Base-by-base conservation (phyloP, 2,797 vertebrate species). In the Sebastes cheni region DNA sequence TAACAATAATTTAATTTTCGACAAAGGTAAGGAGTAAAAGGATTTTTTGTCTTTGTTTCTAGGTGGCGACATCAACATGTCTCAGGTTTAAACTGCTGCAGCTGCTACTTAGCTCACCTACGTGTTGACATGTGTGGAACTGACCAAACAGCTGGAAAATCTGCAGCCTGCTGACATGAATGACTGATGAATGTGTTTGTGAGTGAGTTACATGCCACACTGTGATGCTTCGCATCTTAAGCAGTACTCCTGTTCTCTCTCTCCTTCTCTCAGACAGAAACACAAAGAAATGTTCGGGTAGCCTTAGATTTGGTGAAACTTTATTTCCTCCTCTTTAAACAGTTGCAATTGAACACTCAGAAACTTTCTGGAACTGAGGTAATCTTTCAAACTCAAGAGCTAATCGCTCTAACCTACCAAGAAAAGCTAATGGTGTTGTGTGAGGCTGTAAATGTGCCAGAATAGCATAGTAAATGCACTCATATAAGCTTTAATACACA, bases 81-180 rank as follows among this genome's bases (percentile, higher is more conserved):
- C 7, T 13, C 32, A 27, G 18, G 46, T 29, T 62, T 56, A 23
- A 46, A 69, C 50, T 54, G 29, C 30, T 56, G 59, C 75, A 74
- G 32, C 50, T 67, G 50, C 50, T 4, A 1, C 60, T 66, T 29
- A 27, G 14, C 7, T 67, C 34, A 18, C 64, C 18, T 67, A 5
- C 67, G 70, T 20, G 66, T 55, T 22, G 10, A 22, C 23, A 56
- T 22, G 64, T 55, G 69, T 61, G 22, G 16, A 52, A 54, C 25
- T 69, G 22, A 39, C 59, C 55, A 52, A 75, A 81, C 75, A 75
- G 66, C 59, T 71, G 61, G 66, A 71, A 58, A 66, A 83, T 62
- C 29, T 71, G 23, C 56, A 25, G 39, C 74, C 65, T 54, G 69
- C 61, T 52, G 10, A 66, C 64, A 50, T 36, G 32, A 76, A 18